Evolutionary conservation across 2,113 vertebrate genomes (phyloP).

Genomic region (Hydrochoerus hydrochaeris): DNA sequence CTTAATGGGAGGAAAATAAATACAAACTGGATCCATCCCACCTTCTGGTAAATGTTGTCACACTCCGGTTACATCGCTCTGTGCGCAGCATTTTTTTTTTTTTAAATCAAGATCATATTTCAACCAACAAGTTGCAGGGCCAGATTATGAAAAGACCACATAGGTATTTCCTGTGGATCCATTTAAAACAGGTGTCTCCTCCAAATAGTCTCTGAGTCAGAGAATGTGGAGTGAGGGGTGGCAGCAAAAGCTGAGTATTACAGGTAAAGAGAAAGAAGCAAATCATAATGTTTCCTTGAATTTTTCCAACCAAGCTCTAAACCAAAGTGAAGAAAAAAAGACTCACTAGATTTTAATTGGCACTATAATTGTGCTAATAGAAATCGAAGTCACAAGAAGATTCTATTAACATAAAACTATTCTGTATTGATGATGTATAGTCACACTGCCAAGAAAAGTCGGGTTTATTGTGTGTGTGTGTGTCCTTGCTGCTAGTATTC

Average conservation of each 20-base stretch:
- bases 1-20: constrained; percentile 58
- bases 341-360: background rate
- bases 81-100: constrained; percentile 23
- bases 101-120: constrained; percentile 56
- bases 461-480: background rate
- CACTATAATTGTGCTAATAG: background rate
- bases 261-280: constrained; percentile 3
- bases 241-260: background rate
- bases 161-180: constrained; percentile 75
- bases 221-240: background rate
- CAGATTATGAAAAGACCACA: constrained; percentile 68
- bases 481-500: background rate
- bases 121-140: constrained; percentile 59
- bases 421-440: background rate
- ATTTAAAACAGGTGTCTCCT: constrained; percentile 78
- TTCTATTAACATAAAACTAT: background rate
- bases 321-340: background rate
- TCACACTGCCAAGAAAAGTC: background rate
- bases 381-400: background rate
- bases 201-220: constrained; percentile 78
- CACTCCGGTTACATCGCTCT: constrained; percentile 58
- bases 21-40: constrained; percentile 47
- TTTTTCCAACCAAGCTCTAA: background rate
- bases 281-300: constrained; percentile 11
- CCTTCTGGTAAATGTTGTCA: constrained; percentile 71